Conservation (phyloP, 2,113 vertebrate genomes). For the Butorides virescens region DNA sequence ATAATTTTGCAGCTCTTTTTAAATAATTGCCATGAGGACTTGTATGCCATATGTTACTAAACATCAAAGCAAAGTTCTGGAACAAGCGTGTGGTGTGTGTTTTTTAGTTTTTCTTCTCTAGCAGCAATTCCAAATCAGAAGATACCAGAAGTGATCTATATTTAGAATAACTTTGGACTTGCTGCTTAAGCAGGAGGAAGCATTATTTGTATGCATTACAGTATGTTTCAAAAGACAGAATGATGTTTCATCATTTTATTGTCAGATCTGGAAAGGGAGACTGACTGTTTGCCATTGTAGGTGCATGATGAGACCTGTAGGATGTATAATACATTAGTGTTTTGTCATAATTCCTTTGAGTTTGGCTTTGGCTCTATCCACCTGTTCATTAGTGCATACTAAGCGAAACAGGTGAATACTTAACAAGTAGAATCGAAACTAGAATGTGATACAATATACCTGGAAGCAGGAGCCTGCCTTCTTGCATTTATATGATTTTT, state of each 20-base stretch:
- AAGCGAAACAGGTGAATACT: constrained; percentile 80
- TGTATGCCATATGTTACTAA: neutral
- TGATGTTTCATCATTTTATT: constrained; percentile 66
- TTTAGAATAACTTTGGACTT: constrained; percentile 48
- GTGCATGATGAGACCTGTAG: constrained; percentile 74
- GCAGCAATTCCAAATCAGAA: constrained; percentile 35
- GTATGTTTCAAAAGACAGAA: constrained; percentile 50
- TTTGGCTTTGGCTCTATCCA: constrained; percentile 77
- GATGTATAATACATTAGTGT: constrained; percentile 64
- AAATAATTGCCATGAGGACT: neutral
- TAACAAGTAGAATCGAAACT: constrained; percentile 78
- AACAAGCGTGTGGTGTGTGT: neutral
- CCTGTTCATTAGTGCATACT: constrained; percentile 79
- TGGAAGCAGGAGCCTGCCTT: constrained; percentile 43
- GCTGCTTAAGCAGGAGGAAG: constrained; percentile 51
- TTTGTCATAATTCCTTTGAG: constrained; percentile 73
- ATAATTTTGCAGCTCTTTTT: constrained; percentile 12
- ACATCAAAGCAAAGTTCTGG: neutral
- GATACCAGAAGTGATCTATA: constrained; percentile 18
- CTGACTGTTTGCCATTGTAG: constrained; percentile 42
- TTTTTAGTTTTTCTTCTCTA: neutral
- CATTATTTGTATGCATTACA: constrained; percentile 31
- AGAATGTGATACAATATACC: constrained; percentile 61
- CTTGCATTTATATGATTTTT: neutral
- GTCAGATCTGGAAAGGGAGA: constrained; percentile 72